phyloP scores from a whole-genome alignment of 2,797 vertebrate genomes.

The Sibirionetta formosa region DNA sequence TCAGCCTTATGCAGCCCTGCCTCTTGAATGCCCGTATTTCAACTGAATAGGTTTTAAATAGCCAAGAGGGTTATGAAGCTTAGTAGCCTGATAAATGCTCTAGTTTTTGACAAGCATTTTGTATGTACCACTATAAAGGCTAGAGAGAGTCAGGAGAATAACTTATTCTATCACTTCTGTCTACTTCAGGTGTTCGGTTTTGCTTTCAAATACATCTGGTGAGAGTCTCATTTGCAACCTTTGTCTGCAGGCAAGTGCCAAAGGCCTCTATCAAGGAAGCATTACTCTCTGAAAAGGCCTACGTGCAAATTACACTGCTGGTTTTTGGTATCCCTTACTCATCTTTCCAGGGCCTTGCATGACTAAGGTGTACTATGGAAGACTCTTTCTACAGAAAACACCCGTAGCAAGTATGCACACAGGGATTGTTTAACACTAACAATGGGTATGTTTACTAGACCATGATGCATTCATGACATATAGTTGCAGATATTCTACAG shows the following conservation, averaged over 20 bases:
- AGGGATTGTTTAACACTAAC: not conserved
- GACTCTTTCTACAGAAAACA: not conserved
- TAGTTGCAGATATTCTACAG: not conserved
- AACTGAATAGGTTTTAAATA: conserved; percentile 23
- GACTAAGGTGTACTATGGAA: not conserved
- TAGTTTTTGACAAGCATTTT: not conserved
- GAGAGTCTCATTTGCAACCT: not conserved
- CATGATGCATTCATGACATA: not conserved
- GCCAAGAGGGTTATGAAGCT: not conserved
- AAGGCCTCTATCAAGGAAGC: not conserved
- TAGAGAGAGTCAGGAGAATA: not conserved
- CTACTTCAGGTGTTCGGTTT: not conserved
- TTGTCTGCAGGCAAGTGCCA: not conserved
- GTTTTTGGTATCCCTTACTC: not conserved
- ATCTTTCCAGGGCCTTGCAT: not conserved
- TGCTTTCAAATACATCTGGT: not conserved
- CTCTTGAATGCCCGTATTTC: not conserved
- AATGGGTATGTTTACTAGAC: not conserved
- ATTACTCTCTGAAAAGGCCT: not conserved
- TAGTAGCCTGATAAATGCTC: not conserved
- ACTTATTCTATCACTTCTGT: not conserved
- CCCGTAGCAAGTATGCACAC: not conserved
- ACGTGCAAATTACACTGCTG: not conserved
- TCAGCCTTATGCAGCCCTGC: conserved; percentile 35
- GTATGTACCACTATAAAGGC: not conserved